phyloP scores from a whole-genome alignment of 2,888 invertebrate species.

The Camptogramma bilineatum region DNA sequence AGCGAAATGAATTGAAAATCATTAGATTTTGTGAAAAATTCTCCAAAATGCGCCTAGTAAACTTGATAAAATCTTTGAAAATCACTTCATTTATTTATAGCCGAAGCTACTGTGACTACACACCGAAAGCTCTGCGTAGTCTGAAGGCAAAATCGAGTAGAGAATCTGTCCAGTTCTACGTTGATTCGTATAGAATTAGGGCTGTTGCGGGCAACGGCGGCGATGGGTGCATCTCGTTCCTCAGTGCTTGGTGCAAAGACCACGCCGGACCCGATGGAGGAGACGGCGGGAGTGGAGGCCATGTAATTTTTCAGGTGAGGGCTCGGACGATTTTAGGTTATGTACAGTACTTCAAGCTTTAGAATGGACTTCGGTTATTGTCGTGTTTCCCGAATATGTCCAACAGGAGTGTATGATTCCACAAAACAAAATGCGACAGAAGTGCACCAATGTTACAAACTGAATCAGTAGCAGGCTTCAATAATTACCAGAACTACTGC shows the following conservation, averaged over 20 bases:
- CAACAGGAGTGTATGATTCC: too few species aligned
- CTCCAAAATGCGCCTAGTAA: conserved; percentile 50
- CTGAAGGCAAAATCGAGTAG: conserved; percentile 73
- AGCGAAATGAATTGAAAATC: not conserved
- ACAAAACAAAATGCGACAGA: too few species aligned
- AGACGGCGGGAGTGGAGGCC: conserved; percentile 98
- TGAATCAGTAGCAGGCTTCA: too few species aligned
- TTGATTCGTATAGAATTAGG: conserved; percentile 89
- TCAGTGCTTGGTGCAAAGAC: conserved; percentile 93
- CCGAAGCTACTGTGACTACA: conserved; percentile 56
- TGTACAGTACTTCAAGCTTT: too few species aligned
- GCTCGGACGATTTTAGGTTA: conserved; percentile 27
- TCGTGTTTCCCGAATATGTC: too few species aligned
- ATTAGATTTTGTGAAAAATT: not conserved
- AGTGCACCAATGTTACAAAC: too few species aligned
- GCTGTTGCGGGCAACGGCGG: conserved; percentile 95
- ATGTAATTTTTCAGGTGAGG: conserved; percentile 91
- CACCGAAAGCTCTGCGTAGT: conserved; percentile 71
- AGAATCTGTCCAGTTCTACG: conserved; percentile 85
- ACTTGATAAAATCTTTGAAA: conserved; percentile 49
- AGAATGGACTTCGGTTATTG: too few species aligned
- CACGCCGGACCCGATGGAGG: conserved; percentile 98
- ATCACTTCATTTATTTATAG: conserved; percentile 38
- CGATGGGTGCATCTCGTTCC: conserved; percentile 95
- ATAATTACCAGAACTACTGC: too few species aligned